These are phyloP conservation scores for Trileptium ribeirensis DNA, from an alignment of 2,888 invertebrate species.

Conservation along the genomic window DNA sequence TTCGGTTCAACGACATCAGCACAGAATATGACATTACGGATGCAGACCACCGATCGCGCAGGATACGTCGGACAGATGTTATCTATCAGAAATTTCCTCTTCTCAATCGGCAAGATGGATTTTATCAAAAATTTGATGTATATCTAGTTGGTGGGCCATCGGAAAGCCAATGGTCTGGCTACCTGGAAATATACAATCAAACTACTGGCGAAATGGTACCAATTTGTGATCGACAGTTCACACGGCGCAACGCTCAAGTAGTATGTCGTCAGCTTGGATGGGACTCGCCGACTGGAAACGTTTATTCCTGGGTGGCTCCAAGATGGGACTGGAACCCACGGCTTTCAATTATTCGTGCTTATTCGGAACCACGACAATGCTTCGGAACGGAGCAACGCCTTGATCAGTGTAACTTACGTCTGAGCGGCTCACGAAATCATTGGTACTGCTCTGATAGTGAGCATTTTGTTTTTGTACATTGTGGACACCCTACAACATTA, in stretches of 20 bases:
- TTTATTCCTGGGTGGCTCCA: constrained; percentile 75
- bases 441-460: constrained; percentile 69
- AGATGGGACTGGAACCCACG: constrained; percentile 82
- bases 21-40: not conserved
- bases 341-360: constrained; percentile 79
- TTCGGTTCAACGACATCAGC: too few relatives aligned
- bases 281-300: constrained; percentile 67
- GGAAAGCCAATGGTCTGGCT: constrained; percentile 64
- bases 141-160: constrained; percentile 38
- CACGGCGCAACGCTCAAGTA: constrained; percentile 90
- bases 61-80: constrained; percentile 30
- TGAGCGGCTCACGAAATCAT: constrained; percentile 65
- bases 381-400: constrained; percentile 64
- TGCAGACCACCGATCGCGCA: not conserved
- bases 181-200: constrained; percentile 84
- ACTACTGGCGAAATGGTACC: constrained; percentile 95
- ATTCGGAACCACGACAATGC: constrained; percentile 81
- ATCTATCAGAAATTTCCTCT: constrained; percentile 46
- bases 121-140: constrained; percentile 42
- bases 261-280: constrained; percentile 86
- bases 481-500: constrained; percentile 62
- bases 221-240: constrained; percentile 87
- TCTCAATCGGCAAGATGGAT: constrained; percentile 45
- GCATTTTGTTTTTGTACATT: constrained; percentile 81
- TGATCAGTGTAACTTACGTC: constrained; percentile 65